phyloP scores from a whole-genome alignment of 92 coral and sea anemone species.

The Parazoanthus darwini region DNA sequence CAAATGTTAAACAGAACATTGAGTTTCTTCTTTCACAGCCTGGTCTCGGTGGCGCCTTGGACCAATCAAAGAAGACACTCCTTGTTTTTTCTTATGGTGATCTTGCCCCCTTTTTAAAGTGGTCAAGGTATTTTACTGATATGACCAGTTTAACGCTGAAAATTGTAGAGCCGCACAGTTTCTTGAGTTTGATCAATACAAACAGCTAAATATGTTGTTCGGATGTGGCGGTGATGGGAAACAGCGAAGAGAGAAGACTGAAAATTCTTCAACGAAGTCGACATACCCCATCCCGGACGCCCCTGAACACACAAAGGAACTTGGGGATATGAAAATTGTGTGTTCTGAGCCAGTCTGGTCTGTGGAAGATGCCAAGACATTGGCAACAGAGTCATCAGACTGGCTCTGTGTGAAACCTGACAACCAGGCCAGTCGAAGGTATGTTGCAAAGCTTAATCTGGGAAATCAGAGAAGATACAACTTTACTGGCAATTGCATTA shows the following conservation, averaged over 20 bases:
- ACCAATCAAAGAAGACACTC: too few species aligned
- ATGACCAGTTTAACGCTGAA: constrained; percentile 43
- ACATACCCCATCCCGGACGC: constrained; percentile 55
- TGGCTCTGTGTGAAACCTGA: background rate
- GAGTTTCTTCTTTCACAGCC: constrained; percentile 28
- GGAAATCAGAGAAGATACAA: constrained; percentile 50
- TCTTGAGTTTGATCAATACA: constrained; percentile 20
- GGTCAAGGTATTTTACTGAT: constrained; percentile 52
- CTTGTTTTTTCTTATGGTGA: constrained; percentile 35
- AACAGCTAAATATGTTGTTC: background rate
- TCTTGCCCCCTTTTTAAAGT: constrained; percentile 53
- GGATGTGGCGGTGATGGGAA: constrained; percentile 37
- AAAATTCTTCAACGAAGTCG: constrained; percentile 57
- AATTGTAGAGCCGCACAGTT: constrained; percentile 45
- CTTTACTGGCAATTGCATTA: constrained; percentile 29
- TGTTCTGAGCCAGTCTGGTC: constrained; percentile 41
- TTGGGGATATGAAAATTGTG: constrained; percentile 47
- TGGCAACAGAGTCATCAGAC: background rate
- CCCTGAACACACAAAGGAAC: constrained; percentile 55
- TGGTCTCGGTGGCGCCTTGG: too few species aligned
- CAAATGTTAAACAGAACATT: background rate
- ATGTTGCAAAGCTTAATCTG: constrained; percentile 47
- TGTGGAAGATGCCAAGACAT: background rate
- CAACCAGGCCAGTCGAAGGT: constrained; percentile 21
- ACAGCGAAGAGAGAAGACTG: constrained; percentile 43